These are phyloP conservation scores for Electrophaes corylata DNA, from an alignment of 2,888 invertebrate genomes.

Conservation along the genomic window DNA sequence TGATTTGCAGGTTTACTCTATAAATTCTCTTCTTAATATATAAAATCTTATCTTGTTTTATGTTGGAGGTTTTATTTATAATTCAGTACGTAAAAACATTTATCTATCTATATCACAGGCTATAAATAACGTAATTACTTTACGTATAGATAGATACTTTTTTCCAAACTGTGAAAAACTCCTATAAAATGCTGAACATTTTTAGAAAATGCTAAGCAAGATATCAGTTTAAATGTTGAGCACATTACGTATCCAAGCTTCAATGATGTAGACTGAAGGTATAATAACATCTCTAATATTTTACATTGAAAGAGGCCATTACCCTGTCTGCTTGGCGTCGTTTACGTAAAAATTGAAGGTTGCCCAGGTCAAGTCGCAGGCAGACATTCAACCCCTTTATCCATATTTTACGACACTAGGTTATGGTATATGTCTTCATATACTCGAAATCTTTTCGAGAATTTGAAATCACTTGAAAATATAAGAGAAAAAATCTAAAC, in stretches of 20 bases:
- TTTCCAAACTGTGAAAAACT: neutral
- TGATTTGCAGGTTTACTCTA: too few species aligned
- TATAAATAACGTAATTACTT: too few species aligned
- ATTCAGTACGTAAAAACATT: too few species aligned
- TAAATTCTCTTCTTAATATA: too few species aligned
- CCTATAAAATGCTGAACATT: neutral
- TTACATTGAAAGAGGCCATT: slow-evolving; percentile 33
- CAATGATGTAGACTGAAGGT: slow-evolving; percentile 24
- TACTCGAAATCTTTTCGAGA: slow-evolving; percentile 11
- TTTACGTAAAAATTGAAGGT: slow-evolving; percentile 41
- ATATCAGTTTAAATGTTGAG: slow-evolving; percentile 17
- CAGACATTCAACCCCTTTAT: slow-evolving; percentile 51
- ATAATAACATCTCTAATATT: slow-evolving; percentile 32
- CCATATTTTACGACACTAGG: slow-evolving; percentile 31
- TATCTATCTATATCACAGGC: too few species aligned
- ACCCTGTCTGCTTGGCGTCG: slow-evolving; percentile 35
- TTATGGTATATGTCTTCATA: slow-evolving; percentile 26
- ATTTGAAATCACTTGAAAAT: slow-evolving; percentile 17
- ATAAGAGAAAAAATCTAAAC: slow-evolving; percentile 1
- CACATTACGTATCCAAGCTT: slow-evolving; percentile 18
- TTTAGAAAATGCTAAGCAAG: slow-evolving; percentile 6
- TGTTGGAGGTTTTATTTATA: too few species aligned
- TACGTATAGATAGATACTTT: neutral
- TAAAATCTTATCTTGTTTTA: too few species aligned
- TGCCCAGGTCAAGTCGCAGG: slow-evolving; percentile 45